Evolutionary conservation across 1,140 invertebrate species (phyloP), one percentile per base, ranked within the genome.

Genomic region (Papilio helenus): DNA sequence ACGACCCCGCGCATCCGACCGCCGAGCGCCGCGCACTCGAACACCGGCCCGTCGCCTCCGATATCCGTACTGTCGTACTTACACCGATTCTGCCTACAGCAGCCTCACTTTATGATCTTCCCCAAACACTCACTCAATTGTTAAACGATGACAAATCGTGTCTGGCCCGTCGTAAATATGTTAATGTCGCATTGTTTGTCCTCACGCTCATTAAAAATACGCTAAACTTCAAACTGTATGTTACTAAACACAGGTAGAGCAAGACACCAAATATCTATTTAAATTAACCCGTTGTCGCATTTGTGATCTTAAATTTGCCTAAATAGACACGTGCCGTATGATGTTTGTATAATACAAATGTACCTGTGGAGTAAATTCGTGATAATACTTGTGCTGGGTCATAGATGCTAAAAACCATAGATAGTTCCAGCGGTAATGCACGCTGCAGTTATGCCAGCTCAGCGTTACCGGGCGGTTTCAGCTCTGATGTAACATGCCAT

Each of bases 41-140:
- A 88, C 92, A 92, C 85, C 88, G 86, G 86, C 86, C 90, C 92
- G 92, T 91, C 92, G 92, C 91, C 92, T 92, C 88, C 85, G 86
- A 90, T 89, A 90, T 89, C 86, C 85, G 83, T 51, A 80, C 55
- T 39, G 34, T 39, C 34, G 34, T 39, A 49, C 77, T 55, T 61
- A 46, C 16, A 23, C 49, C 14, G 16, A 18, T 16, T 49, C 46
- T 14, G 20, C n/a, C 73, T 26, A 49, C 73, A 23, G 23, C 58
- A 61, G 58, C 58, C 23, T 68, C 16, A 12, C 61, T 29, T 16
- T 16, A 34, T 29, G 61, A 68, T 68, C 61, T 29, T 29, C 61
- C 5, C 26, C 61, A 29, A 26, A 34, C 4, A 61, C 58, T 26
- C 3, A 23, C 20, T 26, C 12, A 39, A 16, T 65, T 65, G 61